phyloP scores from a whole-genome alignment of 2,113 vertebrate species.

The Lepisosteus oculatus region DNA sequence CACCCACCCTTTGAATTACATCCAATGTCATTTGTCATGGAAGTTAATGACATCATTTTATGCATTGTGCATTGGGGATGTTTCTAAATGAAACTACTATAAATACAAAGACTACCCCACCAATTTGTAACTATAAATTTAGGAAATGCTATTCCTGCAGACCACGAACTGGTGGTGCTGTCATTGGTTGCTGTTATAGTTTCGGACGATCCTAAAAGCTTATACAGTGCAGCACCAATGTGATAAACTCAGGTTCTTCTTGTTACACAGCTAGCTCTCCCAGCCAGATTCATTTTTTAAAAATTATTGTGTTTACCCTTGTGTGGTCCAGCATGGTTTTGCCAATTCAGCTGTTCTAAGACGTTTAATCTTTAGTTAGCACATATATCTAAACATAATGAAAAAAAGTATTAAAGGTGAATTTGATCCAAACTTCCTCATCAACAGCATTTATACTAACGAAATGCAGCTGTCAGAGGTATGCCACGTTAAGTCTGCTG shows the following conservation, averaged over 20 bases:
- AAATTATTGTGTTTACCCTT: neutral
- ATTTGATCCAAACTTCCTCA: slow-evolving; percentile 29
- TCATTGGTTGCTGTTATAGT: slow-evolving; percentile 17
- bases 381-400: neutral
- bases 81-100: slow-evolving; percentile 44
- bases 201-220: slow-evolving; percentile 22
- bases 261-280: no score
- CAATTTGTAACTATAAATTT: slow-evolving; percentile 22
- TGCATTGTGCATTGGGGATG: slow-evolving; percentile 40
- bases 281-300: no score
- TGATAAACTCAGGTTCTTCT: slow-evolving; percentile 5
- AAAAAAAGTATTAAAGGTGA: slow-evolving; percentile 15
- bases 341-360: neutral
- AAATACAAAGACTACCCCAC: slow-evolving; percentile 32
- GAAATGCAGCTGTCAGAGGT: slow-evolving; percentile 29
- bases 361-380: neutral
- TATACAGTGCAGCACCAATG: slow-evolving; percentile 25
- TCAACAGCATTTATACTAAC: slow-evolving; percentile 32
- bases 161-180: neutral
- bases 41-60: slow-evolving; percentile 48
- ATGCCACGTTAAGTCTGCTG: slow-evolving; percentile 1
- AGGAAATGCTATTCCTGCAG: slow-evolving; percentile 19
- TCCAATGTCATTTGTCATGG: slow-evolving; percentile 46
- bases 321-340: neutral
- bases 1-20: slow-evolving; percentile 47